These are phyloP conservation scores for Hiodon alosoides DNA, from an alignment of 2,113 vertebrate genomes.

Conservation along the genomic window DNA sequence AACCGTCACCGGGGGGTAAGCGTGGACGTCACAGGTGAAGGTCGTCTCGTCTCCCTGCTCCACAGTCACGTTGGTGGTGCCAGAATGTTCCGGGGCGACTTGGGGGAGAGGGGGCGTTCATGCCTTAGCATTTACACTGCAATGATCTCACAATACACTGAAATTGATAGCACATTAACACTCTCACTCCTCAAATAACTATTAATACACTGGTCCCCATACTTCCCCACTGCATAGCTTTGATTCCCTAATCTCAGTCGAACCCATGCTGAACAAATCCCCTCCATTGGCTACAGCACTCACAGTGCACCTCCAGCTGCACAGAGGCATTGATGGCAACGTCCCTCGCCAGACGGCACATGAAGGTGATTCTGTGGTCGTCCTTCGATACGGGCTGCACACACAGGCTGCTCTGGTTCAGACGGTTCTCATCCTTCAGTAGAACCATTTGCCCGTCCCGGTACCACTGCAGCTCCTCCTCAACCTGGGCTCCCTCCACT, in stretches of 20 bases:
- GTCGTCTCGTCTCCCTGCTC: slow-evolving; percentile 39
- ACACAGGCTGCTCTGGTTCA: slow-evolving; percentile 50
- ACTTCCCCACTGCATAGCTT: background rate
- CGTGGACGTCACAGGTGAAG: slow-evolving; percentile 49
- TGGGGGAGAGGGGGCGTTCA: background rate
- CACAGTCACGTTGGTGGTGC: slow-evolving; percentile 35
- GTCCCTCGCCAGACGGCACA: slow-evolving; percentile 48
- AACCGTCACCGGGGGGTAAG: slow-evolving; percentile 54
- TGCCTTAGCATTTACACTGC: background rate
- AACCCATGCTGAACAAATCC: background rate
- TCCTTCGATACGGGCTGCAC: slow-evolving; percentile 44
- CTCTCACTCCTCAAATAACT: background rate
- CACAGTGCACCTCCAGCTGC: slow-evolving; percentile 60
- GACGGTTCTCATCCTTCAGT: slow-evolving; percentile 47
- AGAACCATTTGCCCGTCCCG: slow-evolving; percentile 45
- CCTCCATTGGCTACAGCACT: slow-evolving; percentile 33
- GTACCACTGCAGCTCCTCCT: slow-evolving; percentile 55
- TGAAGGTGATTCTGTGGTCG: slow-evolving; percentile 56
- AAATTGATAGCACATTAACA: background rate
- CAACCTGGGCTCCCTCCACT: background rate
- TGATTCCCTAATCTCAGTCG: too few species aligned
- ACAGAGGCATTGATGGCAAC: slow-evolving; percentile 40
- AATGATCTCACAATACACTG: background rate
- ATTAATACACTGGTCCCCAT: background rate
- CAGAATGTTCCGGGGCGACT: slow-evolving; percentile 51